Evolutionary conservation across 2,797 vertebrate species (phyloP).

Genomic region (Garrulus glandarius): DNA sequence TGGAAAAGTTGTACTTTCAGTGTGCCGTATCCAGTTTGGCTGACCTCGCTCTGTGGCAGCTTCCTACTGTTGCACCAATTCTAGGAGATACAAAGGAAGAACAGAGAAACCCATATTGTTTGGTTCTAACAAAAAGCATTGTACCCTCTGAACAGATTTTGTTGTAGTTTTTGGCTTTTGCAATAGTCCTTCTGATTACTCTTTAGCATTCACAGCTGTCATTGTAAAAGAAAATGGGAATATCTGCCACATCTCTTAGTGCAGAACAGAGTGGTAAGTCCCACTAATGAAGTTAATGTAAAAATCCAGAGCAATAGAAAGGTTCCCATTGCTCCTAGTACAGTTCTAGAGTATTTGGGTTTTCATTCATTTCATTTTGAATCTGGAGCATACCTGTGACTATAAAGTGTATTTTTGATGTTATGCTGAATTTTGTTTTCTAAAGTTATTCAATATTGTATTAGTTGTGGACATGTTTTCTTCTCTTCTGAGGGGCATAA

Average conservation of each 20-base stretch:
- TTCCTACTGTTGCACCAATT: not conserved
- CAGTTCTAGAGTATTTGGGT: not conserved
- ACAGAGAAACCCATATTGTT: fast-evolving
- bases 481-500: not conserved
- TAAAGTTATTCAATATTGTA: not conserved
- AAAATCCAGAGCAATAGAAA: not conserved
- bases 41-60: not conserved
- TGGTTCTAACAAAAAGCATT: not conserved
- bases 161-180: not conserved
- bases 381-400: not conserved
- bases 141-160: not conserved
- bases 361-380: not conserved
- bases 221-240: not conserved
- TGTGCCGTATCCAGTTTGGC: not conserved
- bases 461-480: not conserved
- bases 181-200: not conserved
- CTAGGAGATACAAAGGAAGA: not conserved
- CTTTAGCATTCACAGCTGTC: not conserved
- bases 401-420: not conserved
- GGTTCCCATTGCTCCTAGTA: not conserved
- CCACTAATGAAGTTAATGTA: not conserved
- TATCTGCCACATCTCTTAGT: not conserved
- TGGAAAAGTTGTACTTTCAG: not conserved
- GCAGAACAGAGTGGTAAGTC: not conserved
- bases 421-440: not conserved